A percentile compares a stretch with the other conserved stretches of the same genome.
Conservation (phyloP, 2,113 vertebrate species). For the Calyptommatus sinebrachiatus region DNA sequence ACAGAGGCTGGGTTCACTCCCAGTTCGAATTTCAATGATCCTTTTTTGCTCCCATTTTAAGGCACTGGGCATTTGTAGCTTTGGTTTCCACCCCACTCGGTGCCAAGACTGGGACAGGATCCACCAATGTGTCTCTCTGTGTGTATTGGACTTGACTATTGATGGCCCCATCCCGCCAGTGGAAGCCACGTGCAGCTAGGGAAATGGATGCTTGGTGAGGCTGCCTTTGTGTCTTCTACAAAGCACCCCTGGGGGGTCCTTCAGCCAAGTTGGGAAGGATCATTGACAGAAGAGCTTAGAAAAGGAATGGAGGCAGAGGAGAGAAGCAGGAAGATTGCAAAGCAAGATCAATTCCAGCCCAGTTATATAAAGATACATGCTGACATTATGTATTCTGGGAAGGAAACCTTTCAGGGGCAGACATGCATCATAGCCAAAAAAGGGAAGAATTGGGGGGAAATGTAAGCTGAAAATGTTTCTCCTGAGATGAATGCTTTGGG, state of each 20-base stretch:
- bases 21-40: no score
- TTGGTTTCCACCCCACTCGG: no score
- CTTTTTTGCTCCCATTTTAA: no score
- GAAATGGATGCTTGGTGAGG: fast-evolving
- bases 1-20: no score
- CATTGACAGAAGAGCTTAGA: background rate
- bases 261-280: background rate
- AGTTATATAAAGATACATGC: background rate
- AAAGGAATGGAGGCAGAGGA: no score
- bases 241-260: fast-evolving
- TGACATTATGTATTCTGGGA: fast-evolving
- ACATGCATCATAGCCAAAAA: background rate
- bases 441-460: background rate
- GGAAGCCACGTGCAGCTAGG: background rate
- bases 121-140: no score
- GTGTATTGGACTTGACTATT: no score
- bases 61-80: no score
- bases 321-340: background rate
- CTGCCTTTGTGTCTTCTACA: background rate
- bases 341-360: background rate
- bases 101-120: no score
- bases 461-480: background rate
- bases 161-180: no score
- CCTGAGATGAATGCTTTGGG: background rate
- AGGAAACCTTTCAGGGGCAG: constrained; percentile 1